These are phyloP conservation scores for Holocentrus rufus DNA, from an alignment of 2,797 vertebrate species.

Conservation along the genomic window DNA sequence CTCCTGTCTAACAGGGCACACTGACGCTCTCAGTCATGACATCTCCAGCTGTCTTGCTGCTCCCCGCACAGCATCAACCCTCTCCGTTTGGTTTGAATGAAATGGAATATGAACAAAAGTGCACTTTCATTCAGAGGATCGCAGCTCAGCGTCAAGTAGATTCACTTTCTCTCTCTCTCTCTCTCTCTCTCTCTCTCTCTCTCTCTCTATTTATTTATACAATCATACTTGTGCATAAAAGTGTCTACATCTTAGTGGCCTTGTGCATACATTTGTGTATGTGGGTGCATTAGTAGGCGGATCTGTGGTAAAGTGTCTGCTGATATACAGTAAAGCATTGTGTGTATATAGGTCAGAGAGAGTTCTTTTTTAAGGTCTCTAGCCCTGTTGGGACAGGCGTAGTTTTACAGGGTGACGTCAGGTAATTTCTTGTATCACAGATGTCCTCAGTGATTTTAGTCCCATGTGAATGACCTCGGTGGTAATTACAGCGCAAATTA, in stretches of 20 bases:
- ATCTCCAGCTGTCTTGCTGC: slow-evolving; percentile 16
- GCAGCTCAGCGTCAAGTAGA: too few species aligned
- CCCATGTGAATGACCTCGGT: too few species aligned
- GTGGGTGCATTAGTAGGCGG: not conserved
- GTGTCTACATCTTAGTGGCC: not conserved
- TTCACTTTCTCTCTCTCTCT: slow-evolving; percentile 6
- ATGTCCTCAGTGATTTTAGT: too few species aligned
- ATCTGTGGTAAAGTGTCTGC: not conserved
- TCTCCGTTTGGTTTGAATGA: not conserved
- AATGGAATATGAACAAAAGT: not conserved
- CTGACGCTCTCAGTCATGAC: slow-evolving; percentile 11
- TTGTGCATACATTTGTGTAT: not conserved
- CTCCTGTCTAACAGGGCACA: slow-evolving; percentile 28
- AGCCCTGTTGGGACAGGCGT: too few species aligned
- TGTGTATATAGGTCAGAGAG: not conserved
- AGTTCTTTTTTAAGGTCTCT: too few species aligned
- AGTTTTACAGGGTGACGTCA: too few species aligned
- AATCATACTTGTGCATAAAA: not conserved
- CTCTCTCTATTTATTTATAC: too few species aligned
- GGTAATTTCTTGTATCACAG: too few species aligned
- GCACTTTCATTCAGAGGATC: not conserved
- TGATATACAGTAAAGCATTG: not conserved
- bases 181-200: too few species aligned
- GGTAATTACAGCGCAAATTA: too few species aligned
- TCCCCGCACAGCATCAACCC: slow-evolving; percentile 16